Percentiles rank a stretch among this genome's conserved stretches.
Evolutionary conservation across 2,888 invertebrate genomes (phyloP).

Genomic region (Volucella inflata): DNA sequence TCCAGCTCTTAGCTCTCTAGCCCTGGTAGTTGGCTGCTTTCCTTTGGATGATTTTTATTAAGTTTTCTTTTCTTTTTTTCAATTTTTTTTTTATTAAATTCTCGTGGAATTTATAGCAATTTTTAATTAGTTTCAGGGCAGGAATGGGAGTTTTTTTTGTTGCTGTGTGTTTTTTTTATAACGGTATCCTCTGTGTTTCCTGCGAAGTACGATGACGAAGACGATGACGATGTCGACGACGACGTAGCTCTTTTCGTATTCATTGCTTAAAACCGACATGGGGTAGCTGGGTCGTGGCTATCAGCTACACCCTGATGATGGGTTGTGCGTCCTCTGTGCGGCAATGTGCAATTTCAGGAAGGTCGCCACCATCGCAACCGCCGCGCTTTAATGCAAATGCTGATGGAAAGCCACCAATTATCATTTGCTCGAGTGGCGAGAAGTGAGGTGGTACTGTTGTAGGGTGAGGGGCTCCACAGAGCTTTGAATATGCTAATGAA

Average conservation of each 20-base stretch:
- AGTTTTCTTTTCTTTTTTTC: background rate
- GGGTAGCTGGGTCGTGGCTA: background rate
- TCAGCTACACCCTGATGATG: background rate
- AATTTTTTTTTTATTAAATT: background rate
- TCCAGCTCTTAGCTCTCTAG: background rate
- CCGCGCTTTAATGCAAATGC: constrained; percentile 21
- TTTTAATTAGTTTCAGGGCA: constrained; percentile 51
- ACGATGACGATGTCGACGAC: background rate
- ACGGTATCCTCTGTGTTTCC: background rate
- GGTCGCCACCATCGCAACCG: background rate
- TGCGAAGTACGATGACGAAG: background rate
- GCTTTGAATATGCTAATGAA: too few relatives aligned
- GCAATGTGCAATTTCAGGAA: constrained; percentile 1
- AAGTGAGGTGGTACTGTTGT: background rate
- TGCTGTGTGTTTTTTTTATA: background rate
- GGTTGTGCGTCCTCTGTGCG: background rate
- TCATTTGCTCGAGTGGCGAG: constrained; percentile 1
- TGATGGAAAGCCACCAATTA: constrained; percentile 29
- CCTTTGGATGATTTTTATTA: background rate
- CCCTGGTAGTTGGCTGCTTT: constrained; percentile 2
- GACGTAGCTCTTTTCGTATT: constrained; percentile 22
- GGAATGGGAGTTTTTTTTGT: too few relatives aligned
- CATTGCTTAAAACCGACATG: constrained; percentile 2
- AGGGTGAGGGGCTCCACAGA: too few relatives aligned
- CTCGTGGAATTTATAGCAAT: constrained; percentile 29